A percentile compares a stretch with the other conserved stretches of the same genome.
Conservation (phyloP, 2,888 invertebrate genomes). For the Agriopis leucophaearia region DNA sequence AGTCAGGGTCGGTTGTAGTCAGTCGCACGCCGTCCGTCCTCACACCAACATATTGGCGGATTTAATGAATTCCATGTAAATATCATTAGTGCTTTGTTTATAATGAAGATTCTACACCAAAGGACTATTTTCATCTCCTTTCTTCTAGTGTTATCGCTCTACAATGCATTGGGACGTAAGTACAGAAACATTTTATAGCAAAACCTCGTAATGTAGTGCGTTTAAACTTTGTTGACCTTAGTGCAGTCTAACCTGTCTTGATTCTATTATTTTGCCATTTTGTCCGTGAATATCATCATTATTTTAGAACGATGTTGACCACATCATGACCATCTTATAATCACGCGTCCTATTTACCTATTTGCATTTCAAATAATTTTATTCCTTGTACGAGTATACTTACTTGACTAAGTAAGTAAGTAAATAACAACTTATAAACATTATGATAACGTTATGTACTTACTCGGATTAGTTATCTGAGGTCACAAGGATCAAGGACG, state of each 20-base stretch:
- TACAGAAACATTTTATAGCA: conserved; percentile 40
- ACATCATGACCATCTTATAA: not conserved
- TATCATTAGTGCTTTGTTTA: conserved; percentile 47
- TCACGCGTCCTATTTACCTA: not conserved
- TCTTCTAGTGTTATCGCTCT: conserved; percentile 50
- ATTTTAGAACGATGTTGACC: conserved; percentile 19
- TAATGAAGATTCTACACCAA: conserved; percentile 53
- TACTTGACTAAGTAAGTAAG: too few species aligned
- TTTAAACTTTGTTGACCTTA: conserved; percentile 53
- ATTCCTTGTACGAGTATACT: too few species aligned
- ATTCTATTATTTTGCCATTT: conserved; percentile 43
- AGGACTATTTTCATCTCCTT: conserved; percentile 47
- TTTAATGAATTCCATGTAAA: conserved; percentile 46
- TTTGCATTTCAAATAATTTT: too few species aligned
- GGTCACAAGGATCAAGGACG: too few species aligned
- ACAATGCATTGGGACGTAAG: conserved; percentile 59
- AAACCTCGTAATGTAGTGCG: conserved; percentile 1
- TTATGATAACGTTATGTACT: not conserved
- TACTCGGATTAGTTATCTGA: not conserved
- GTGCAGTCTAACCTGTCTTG: conserved; percentile 41
- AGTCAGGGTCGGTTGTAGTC: conserved; percentile 65
- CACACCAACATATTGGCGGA: conserved; percentile 53
- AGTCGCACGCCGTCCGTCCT: conserved; percentile 65
- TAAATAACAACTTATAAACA: not conserved
- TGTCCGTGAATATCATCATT: conserved; percentile 30